phyloP scores from a whole-genome alignment of 2,797 vertebrate genomes.

The Triplophysa bombifrons region DNA sequence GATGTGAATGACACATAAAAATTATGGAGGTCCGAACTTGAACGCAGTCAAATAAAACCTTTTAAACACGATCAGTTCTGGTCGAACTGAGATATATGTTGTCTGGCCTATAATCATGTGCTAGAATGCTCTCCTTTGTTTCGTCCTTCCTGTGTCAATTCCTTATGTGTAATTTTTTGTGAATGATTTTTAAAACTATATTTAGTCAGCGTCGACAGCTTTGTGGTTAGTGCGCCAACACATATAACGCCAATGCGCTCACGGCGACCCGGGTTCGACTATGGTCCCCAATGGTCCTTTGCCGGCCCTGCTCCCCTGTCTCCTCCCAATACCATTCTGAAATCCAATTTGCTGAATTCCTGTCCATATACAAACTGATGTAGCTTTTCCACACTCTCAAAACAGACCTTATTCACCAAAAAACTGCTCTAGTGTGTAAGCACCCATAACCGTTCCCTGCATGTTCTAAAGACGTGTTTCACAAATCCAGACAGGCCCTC shows the following conservation, averaged over 20 bases:
- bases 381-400: neutral
- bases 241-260: too few relatives aligned
- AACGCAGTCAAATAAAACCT: slow-evolving; percentile 4
- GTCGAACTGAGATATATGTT: slow-evolving; percentile 6
- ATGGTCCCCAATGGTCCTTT: too few relatives aligned
- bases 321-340: too few relatives aligned
- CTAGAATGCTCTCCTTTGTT: too few relatives aligned
- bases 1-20: neutral
- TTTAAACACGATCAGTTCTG: neutral
- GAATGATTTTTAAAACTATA: too few relatives aligned
- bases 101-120: slow-evolving; percentile 10
- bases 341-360: neutral
- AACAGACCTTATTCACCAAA: neutral
- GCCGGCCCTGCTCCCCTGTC: too few relatives aligned
- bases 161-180: neutral
- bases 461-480: neutral
- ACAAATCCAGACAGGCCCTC: slow-evolving; percentile 7
- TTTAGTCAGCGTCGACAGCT: too few relatives aligned
- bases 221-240: too few relatives aligned
- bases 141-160: neutral
- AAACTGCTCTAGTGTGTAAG: neutral
- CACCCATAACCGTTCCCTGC: neutral
- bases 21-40: neutral
- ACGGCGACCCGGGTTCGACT: too few relatives aligned
- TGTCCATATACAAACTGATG: neutral